A percentile compares a stretch with the other conserved stretches of the same genome.
Conservation (phyloP, 2,113 vertebrate species). For the Tamias sibiricus region DNA sequence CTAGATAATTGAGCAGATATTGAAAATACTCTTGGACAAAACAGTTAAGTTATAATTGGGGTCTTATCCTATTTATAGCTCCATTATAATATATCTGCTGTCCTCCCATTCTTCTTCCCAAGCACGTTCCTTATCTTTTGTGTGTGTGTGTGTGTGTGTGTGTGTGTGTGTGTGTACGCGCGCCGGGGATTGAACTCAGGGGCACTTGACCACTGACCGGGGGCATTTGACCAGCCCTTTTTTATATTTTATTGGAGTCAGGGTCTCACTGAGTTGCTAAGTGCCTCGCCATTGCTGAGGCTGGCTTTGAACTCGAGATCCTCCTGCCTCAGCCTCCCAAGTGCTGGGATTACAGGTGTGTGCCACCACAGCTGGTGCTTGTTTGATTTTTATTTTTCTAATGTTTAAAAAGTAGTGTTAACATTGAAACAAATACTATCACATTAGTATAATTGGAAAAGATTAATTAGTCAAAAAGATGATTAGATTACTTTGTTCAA, state of each 20-base stretch:
- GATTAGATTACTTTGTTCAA: neutral
- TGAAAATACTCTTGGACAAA: conserved; percentile 38
- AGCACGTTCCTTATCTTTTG: neutral
- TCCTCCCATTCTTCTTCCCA: neutral
- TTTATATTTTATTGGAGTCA: too few relatives aligned
- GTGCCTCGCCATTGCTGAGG: too few relatives aligned
- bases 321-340: too few relatives aligned
- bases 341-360: too few relatives aligned
- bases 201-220: too few relatives aligned
- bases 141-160: too few relatives aligned
- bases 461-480: neutral
- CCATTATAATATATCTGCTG: neutral
- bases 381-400: conserved; percentile 43
- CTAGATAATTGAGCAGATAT: neutral
- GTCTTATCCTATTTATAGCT: neutral
- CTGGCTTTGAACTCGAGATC: too few relatives aligned
- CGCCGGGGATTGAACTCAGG: too few relatives aligned
- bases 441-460: neutral
- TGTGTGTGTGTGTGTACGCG: too few relatives aligned
- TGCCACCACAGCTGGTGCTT: too few relatives aligned
- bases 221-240: too few relatives aligned
- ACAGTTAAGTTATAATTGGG: neutral
- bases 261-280: too few relatives aligned
- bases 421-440: neutral
- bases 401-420: neutral